Percentiles rank a stretch among this genome's conserved stretches.
phyloP scores from a whole-genome alignment of 2,113 vertebrate genomes.

The Coptodon rendalli region DNA sequence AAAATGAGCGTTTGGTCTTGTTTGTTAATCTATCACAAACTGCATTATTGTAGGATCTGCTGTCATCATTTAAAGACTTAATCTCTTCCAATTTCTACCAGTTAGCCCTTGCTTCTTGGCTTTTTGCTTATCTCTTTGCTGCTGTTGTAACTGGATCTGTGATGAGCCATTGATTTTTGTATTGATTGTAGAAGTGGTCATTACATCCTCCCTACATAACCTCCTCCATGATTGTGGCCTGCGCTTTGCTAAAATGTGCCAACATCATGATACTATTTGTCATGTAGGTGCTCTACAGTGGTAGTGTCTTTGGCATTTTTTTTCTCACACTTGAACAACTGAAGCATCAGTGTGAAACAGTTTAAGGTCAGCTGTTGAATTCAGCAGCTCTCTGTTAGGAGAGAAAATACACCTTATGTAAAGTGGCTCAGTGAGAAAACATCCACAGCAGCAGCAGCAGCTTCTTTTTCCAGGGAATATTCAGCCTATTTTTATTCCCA shows the following conservation, averaged over 20 bases:
- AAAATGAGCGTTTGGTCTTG: neutral
- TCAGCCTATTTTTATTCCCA: neutral
- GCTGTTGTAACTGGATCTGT: neutral
- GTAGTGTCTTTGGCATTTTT: neutral
- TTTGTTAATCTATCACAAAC: neutral
- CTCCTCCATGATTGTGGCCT: neutral
- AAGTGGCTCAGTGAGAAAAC: neutral
- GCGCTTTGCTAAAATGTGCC: neutral
- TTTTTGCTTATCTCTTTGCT: neutral
- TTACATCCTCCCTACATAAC: neutral
- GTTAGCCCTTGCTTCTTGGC: neutral
- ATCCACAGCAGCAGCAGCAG: neutral
- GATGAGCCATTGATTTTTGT: neutral
- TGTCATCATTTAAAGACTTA: neutral
- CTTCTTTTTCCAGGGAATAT: neutral
- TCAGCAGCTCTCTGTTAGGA: conserved; percentile 43
- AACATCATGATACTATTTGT: neutral
- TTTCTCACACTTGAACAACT: neutral
- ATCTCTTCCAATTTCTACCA: neutral
- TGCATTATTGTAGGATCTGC: neutral
- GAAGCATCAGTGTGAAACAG: conserved; percentile 6
- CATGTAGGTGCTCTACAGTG: neutral
- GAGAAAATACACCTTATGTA: neutral
- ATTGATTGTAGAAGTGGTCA: neutral
- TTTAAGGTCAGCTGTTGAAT: conserved; percentile 41